phyloP scores from a whole-genome alignment of 2,888 invertebrate species.

The Pterostichus niger region DNA sequence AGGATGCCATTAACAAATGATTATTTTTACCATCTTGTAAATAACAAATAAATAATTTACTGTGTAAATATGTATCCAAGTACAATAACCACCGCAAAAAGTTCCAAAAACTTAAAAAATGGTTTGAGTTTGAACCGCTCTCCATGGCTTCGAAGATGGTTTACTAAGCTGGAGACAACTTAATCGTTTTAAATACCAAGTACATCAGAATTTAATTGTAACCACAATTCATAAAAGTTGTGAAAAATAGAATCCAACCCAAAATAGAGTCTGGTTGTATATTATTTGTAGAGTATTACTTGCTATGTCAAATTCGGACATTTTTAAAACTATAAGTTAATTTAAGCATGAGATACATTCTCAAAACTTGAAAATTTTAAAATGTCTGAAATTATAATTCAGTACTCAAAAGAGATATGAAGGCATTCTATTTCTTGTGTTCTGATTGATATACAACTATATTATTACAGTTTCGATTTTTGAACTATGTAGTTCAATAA shows the following conservation, averaged over 20 bases:
- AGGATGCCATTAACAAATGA: too few relatives aligned
- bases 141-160: slow-evolving; percentile 84
- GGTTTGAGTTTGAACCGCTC: slow-evolving; percentile 88
- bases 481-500: too few relatives aligned
- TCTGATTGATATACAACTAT: too few relatives aligned
- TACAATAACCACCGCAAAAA: slow-evolving; percentile 81
- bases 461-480: too few relatives aligned
- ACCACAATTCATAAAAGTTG: slow-evolving; percentile 84
- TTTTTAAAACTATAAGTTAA: too few relatives aligned
- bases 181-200: slow-evolving; percentile 85
- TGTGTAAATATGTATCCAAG: slow-evolving; percentile 83
- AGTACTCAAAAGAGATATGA: too few relatives aligned
- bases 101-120: slow-evolving; percentile 84
- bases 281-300: slow-evolving; percentile 87
- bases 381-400: too few relatives aligned
- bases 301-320: slow-evolving; percentile 87
- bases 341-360: too few relatives aligned
- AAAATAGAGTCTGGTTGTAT: slow-evolving; percentile 89
- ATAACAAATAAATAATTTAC: slow-evolving; percentile 75
- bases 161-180: slow-evolving; percentile 83
- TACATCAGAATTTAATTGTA: slow-evolving; percentile 84
- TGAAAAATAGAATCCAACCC: slow-evolving; percentile 87
- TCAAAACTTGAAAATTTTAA: too few relatives aligned
- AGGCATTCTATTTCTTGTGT: too few relatives aligned
- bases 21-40: too few relatives aligned